A percentile compares a stretch with the other conserved stretches of the same genome.
These are phyloP conservation scores for Dascillus cervinus DNA, from an alignment of 2,888 invertebrate genomes.

Conservation along the genomic window DNA sequence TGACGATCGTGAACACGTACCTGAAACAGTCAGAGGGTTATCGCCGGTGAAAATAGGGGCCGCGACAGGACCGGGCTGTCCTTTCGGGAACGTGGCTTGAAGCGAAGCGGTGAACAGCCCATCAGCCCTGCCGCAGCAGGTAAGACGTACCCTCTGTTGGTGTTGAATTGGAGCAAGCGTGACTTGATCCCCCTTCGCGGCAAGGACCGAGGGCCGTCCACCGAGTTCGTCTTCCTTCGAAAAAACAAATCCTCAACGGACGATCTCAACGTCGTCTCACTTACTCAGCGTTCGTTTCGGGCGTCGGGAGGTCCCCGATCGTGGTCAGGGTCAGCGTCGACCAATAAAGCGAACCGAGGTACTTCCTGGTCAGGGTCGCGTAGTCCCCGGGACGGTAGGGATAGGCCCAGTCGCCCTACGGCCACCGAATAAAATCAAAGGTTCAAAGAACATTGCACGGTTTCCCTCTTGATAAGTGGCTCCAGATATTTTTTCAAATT, in stretches of 20 bases:
- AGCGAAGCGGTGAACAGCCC: conserved; percentile 32
- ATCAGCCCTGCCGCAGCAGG: conserved; percentile 39
- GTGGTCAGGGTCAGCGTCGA: conserved; percentile 92
- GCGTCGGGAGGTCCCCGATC: conserved; percentile 92
- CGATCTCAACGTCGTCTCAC: conserved; percentile 40
- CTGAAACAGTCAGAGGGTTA: too few relatives aligned
- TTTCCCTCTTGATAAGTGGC: too few relatives aligned
- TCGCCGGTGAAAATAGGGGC: conserved; percentile 10
- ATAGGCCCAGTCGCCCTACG: conserved; percentile 82
- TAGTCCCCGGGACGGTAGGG: conserved; percentile 83
- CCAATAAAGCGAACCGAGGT: conserved; percentile 93
- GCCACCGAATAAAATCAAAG: not conserved
- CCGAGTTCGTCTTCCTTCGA: conserved; percentile 47
- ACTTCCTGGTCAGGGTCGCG: conserved; percentile 84
- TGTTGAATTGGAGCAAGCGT: conserved; percentile 82
- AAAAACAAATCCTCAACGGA: conserved; percentile 3
- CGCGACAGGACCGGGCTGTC: conserved; percentile 28
- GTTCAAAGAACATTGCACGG: too few relatives aligned
- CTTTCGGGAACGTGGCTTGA: conserved; percentile 10
- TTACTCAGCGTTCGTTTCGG: conserved; percentile 95
- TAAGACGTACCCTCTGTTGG: conserved; percentile 77
- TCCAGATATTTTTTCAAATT: too few relatives aligned
- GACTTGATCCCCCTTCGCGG: conserved; percentile 86
- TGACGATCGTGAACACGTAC: conserved; percentile 93
- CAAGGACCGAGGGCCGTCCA: conserved; percentile 81